Conservation (phyloP, 2,888 invertebrate species). For the Chesias legatella region DNA sequence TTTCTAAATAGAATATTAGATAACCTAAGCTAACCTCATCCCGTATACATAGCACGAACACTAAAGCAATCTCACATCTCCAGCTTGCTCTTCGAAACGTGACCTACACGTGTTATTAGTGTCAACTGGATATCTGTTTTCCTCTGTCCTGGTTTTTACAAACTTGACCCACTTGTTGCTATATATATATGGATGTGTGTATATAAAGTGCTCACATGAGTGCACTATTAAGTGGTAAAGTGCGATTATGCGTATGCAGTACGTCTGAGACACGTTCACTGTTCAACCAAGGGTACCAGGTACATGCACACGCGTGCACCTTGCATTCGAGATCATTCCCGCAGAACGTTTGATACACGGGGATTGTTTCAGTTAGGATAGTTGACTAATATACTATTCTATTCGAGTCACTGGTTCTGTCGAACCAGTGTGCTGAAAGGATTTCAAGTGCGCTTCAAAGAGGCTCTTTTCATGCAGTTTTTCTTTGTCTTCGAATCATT, state of each 20-base stretch:
- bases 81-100: slow-evolving; percentile 25
- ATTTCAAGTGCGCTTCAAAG: too few relatives aligned
- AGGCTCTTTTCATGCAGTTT: too few relatives aligned
- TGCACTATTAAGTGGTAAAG: slow-evolving; percentile 45
- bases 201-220: slow-evolving; percentile 51
- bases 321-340: too few relatives aligned
- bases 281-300: slow-evolving; percentile 44
- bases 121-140: slow-evolving; percentile 69
- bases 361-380: too few relatives aligned
- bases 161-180: slow-evolving; percentile 68
- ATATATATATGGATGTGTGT: slow-evolving; percentile 51
- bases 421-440: too few relatives aligned
- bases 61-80: slow-evolving; percentile 14
- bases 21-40: too few relatives aligned
- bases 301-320: slow-evolving; percentile 3
- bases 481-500: too few relatives aligned
- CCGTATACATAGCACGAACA: neutral
- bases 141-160: slow-evolving; percentile 71
- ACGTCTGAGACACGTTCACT: slow-evolving; percentile 41
- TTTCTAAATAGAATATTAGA: too few relatives aligned
- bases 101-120: slow-evolving; percentile 52
- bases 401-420: too few relatives aligned
- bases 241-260: slow-evolving; percentile 44
- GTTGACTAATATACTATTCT: too few relatives aligned
- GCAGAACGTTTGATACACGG: too few relatives aligned